Conservation (phyloP, 2,888 invertebrate genomes). For the Sclerodermus sp. region DNA sequence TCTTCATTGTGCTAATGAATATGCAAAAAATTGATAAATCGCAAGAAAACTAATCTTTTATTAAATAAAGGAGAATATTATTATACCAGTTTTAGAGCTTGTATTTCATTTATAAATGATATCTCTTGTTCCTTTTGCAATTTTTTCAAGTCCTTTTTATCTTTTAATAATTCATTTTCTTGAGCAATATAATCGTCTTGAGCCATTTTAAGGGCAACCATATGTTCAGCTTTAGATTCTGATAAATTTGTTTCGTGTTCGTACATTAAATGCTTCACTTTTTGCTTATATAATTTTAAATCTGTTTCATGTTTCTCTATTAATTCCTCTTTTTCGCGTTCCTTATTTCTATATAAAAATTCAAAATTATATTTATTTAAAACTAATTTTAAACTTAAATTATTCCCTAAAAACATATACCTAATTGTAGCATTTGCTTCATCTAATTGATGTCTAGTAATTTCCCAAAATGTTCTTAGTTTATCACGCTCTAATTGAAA, state of each 20-base stretch:
- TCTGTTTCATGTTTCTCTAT: conserved; percentile 86
- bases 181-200: conserved; percentile 80
- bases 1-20: conserved; percentile 48
- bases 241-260: conserved; percentile 86
- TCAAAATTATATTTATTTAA: conserved; percentile 7
- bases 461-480: conserved; percentile 93
- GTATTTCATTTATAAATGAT: conserved; percentile 72
- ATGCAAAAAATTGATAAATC: conserved; percentile 1
- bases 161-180: conserved; percentile 75
- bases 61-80: neutral
- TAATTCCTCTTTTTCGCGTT: conserved; percentile 85
- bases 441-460: conserved; percentile 85
- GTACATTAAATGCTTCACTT: conserved; percentile 89
- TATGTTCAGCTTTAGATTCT: conserved; percentile 80
- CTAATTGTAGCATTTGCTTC: conserved; percentile 75
- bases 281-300: conserved; percentile 86
- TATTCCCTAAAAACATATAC: conserved; percentile 40
- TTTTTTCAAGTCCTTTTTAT: conserved; percentile 70
- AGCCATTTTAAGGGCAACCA: conserved; percentile 79
- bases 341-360: conserved; percentile 65
- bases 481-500: conserved; percentile 95
- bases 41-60: neutral
- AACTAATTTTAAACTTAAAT: neutral
- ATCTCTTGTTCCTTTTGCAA: conserved; percentile 71
- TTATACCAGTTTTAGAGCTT: conserved; percentile 69